Percentiles rank a stretch among this genome's conserved stretches.
Conservation (phyloP, 1,140 invertebrate species). For the Lordiphosa mommai region DNA sequence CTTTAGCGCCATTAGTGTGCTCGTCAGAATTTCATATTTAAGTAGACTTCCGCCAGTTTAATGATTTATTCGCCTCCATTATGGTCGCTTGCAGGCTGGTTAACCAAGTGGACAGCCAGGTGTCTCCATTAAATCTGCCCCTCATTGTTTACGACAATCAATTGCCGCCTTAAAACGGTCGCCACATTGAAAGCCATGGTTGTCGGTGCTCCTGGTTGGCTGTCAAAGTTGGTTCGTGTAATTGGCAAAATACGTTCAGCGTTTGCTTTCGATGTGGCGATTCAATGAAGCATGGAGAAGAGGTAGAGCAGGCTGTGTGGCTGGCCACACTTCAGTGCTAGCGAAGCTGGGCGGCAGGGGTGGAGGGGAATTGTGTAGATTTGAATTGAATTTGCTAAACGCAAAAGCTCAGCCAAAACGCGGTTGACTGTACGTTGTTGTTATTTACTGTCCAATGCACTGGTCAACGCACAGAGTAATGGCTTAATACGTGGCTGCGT, state of each 20-base stretch:
- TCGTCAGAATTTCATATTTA: too few relatives aligned
- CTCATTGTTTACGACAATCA: conserved; percentile 60
- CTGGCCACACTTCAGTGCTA: conserved; percentile 49
- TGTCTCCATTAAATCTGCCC: conserved; percentile 48
- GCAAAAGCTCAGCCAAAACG: conserved; percentile 32
- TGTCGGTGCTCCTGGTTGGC: conserved; percentile 9
- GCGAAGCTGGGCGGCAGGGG: background rate
- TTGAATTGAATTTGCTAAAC: conserved; percentile 56
- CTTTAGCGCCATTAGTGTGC: too few relatives aligned
- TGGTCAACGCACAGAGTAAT: conserved; percentile 39
- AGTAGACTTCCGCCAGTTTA: too few relatives aligned
- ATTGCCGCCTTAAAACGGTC: conserved; percentile 55
- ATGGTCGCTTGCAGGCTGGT: conserved; percentile 18
- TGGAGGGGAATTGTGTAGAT: conserved; percentile 41
- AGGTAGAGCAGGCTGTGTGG: background rate
- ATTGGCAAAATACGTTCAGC: conserved; percentile 61
- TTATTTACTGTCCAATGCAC: conserved; percentile 42
- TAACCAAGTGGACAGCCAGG: conserved; percentile 1
- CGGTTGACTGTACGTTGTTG: conserved; percentile 7
- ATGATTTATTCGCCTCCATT: too few relatives aligned
- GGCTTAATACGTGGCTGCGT: conserved; percentile 32
- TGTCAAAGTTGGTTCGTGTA: conserved; percentile 43
- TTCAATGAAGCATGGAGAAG: conserved; percentile 54
- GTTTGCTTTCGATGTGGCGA: conserved; percentile 38
- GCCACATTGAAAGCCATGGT: conserved; percentile 1